Base-by-base conservation (phyloP, 2,113 vertebrate species). In the Colaptes auratus region DNA sequence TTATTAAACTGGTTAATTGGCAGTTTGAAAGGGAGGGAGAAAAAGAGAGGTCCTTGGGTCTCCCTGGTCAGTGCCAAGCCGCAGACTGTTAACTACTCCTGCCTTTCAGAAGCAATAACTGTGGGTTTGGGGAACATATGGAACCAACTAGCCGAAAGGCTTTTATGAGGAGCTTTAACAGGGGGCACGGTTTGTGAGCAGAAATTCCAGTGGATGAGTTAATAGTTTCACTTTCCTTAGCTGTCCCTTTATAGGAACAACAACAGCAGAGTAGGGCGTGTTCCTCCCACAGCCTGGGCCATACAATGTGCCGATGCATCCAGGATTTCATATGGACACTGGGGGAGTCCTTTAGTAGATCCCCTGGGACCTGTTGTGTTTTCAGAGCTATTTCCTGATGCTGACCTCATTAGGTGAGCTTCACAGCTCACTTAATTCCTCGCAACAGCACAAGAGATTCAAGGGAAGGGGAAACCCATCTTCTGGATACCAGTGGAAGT, bases 81-180 rank as follows among this genome's bases (percentile, higher is more conserved):
- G 5, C 96, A 97, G 93, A 95, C 94, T 96, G 93, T 97, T 97
- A 97, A 97, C 96, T 96, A 91, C 96, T 96, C 86, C 86, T 93
- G 94, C 90, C 93, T 97, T 97, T 97, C 97, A 97, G 95, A 97
- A 97, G 96, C 95, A 96, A 96, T 96, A 96, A 95, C 92, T 90
- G 95, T 0, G 84, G 96, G 93, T 88, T 97, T 96, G 95, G 93
- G 89, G 90, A 96, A 96, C 96, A 97, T 97, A 96, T 97, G 97
- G 97, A 97, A 97, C 91, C 92, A 97, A 97, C 96, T 97, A 97
- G 92, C 76, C 7, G 13, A 96, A 95, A 95, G 95, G 76, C 94
- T 97, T 96, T 97, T 97, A 95, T 97, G 94, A 96, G 96, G 63
- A 96, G 86, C 87, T 96, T 96, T 96, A 96, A 97, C 88, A 96